Base-by-base conservation (phyloP, 2,888 invertebrate species). In the Ferrisia virgata region DNA sequence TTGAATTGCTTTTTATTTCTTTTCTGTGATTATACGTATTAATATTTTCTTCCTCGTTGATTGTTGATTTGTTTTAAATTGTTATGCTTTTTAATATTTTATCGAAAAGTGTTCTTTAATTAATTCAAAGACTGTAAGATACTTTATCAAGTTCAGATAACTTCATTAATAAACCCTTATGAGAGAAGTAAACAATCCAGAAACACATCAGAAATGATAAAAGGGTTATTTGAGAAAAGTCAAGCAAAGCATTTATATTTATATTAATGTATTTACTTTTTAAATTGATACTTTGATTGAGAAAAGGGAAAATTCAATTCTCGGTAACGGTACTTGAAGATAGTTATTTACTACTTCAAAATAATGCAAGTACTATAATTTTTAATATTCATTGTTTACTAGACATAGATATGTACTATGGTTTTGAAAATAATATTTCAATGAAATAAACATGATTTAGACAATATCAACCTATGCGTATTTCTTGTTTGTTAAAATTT, bases 11-110 rank as follows among this genome's bases (percentile, higher is more conserved):
- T 76, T 76, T 36, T 76, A 36, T 76, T 76, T 76, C 36, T 76
- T 36, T 76, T 76, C 72, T 76, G 72, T 76, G 72, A 76, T 76
- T 53, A 22, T 22, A 53, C 53, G 53, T 53, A 53, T n/a, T n/a
- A n/a, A n/a, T 33, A 76, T 76, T 33, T 33, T 76, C 72, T 36
- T 76, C 36, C n/a, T 76, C 36, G 33, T 76, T 76, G 58, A 72
- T 72, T 72, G 72, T 28, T 72, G 18, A 36, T 2, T 76, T 36
- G 28, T 76, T 76, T 76, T 36, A 76, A 18, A 28, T 36, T 25
- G 72, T 33, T 33, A 76, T 76, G 33, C 28, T 33, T 36, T 76
- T 28, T 64, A 18, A 76, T 33, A 76, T 18, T 76, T 28, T 76
- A 76, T 33, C 22, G 36, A 76, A 76, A 33, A 33, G 72, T 76